Evolutionary conservation across 2,888 invertebrate genomes (phyloP).

Genomic region (Platycnemis pennipes): DNA sequence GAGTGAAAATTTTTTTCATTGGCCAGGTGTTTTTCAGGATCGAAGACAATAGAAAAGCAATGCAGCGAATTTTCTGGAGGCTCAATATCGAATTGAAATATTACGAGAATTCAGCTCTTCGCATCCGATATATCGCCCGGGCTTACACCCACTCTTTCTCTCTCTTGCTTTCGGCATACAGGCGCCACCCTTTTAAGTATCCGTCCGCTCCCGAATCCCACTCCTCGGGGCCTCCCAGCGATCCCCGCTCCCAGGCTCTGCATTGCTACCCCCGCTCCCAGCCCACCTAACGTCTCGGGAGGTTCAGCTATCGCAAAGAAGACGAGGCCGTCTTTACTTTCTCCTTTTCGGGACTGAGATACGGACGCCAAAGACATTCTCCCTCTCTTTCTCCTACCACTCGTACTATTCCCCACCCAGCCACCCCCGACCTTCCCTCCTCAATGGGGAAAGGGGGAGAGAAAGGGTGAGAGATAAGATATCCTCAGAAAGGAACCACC

Average conservation of each 20-base stretch:
- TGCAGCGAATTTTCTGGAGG: too few species aligned
- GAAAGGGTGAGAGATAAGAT: slow-evolving; percentile 19
- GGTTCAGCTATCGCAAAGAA: slow-evolving; percentile 9
- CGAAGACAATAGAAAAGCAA: too few species aligned
- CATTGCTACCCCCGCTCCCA: too few species aligned
- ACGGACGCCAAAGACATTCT: not conserved
- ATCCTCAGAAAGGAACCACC: slow-evolving; percentile 22
- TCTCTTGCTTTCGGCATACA: not conserved
- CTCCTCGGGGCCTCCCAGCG: too few species aligned
- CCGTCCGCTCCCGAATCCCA: not conserved
- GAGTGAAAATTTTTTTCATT: too few species aligned
- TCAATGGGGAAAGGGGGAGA: not conserved
- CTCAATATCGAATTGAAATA: too few species aligned
- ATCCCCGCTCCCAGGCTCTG: too few species aligned
- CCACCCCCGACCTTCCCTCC: not conserved
- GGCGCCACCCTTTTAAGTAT: not conserved
- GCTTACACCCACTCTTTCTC: not conserved
- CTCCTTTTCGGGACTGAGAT: slow-evolving; percentile 23
- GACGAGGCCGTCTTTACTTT: slow-evolving; percentile 23
- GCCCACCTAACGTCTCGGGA: not conserved
- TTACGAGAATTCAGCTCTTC: too few species aligned
- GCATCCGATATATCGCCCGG: too few species aligned
- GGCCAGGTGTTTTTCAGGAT: too few species aligned
- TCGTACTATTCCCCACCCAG: not conserved
- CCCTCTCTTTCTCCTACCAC: not conserved